phyloP scores from a whole-genome alignment of 2,113 vertebrate genomes.

The Sarotherodon lohbergeri region DNA sequence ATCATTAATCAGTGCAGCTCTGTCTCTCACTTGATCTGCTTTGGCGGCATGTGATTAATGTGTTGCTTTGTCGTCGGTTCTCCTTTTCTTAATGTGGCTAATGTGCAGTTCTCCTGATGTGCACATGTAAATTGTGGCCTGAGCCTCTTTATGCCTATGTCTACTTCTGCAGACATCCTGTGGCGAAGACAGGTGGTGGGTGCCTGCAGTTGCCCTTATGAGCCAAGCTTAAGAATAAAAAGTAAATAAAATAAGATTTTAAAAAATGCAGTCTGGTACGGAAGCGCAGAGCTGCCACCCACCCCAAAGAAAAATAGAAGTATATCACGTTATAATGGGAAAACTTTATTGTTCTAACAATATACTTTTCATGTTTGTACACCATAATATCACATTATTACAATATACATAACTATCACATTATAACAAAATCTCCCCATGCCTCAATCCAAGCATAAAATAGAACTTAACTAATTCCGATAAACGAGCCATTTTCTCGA shows the following conservation, averaged over 20 bases:
- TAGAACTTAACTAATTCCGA: neutral
- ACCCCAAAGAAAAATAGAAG: neutral
- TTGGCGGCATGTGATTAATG: neutral
- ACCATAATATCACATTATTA: neutral
- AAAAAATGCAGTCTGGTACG: neutral
- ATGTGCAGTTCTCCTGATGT: neutral
- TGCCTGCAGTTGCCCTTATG: neutral
- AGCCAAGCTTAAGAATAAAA: neutral
- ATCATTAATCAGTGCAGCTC: neutral
- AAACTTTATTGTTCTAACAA: neutral
- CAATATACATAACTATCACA: neutral
- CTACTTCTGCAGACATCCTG: neutral
- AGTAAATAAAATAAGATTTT: neutral
- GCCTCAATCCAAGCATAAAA: neutral
- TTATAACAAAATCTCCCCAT: neutral
- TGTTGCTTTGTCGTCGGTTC: neutral
- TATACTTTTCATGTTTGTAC: neutral
- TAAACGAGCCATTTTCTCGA: neutral
- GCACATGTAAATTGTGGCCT: neutral
- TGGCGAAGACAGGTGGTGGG: neutral
- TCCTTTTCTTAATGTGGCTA: neutral
- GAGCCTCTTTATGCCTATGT: neutral
- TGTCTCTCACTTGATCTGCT: neutral
- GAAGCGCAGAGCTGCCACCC: neutral
- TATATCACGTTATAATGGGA: neutral